Conservation (phyloP, 2,888 invertebrate genomes). For the Melieria crassipennis region DNA sequence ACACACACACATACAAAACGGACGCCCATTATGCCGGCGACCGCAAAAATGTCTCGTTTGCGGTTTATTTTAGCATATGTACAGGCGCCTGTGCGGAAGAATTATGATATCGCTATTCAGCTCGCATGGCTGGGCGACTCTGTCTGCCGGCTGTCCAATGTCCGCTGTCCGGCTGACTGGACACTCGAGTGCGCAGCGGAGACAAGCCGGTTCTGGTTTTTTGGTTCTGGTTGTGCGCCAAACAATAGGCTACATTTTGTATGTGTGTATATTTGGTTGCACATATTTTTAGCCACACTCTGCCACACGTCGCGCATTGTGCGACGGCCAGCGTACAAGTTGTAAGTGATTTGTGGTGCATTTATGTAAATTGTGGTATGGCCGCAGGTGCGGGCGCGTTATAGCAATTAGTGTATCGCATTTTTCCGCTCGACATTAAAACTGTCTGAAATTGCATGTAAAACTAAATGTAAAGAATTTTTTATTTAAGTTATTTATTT, state of each 20-base stretch:
- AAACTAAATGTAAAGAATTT: neutral
- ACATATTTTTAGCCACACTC: conserved; percentile 8
- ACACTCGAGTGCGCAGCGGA: neutral
- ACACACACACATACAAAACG: neutral
- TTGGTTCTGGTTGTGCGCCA: conserved; percentile 1
- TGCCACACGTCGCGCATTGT: conserved; percentile 42
- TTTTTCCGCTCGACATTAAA: neutral
- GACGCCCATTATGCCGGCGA: conserved; percentile 8
- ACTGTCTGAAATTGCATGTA: too few species aligned
- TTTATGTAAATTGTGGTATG: conserved; percentile 58
- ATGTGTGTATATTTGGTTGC: conserved; percentile 21
- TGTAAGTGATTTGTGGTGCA: conserved; percentile 58
- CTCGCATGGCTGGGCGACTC: too few species aligned
- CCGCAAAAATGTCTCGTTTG: conserved; percentile 36
- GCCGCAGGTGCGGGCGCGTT: conserved; percentile 6
- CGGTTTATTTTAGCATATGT: conserved; percentile 31
- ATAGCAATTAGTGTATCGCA: neutral
- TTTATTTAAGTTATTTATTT: neutral
- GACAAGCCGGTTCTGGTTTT: neutral
- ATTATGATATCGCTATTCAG: conserved; percentile 22
- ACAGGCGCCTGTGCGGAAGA: conserved; percentile 16
- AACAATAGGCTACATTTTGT: conserved; percentile 7
- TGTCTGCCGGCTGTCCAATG: neutral
- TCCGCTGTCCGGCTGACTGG: too few species aligned
- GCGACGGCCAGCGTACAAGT: conserved; percentile 49